Evolutionary conservation across 1,140 invertebrate genomes (phyloP).

Genomic region (Oncopeltus fasciatus): DNA sequence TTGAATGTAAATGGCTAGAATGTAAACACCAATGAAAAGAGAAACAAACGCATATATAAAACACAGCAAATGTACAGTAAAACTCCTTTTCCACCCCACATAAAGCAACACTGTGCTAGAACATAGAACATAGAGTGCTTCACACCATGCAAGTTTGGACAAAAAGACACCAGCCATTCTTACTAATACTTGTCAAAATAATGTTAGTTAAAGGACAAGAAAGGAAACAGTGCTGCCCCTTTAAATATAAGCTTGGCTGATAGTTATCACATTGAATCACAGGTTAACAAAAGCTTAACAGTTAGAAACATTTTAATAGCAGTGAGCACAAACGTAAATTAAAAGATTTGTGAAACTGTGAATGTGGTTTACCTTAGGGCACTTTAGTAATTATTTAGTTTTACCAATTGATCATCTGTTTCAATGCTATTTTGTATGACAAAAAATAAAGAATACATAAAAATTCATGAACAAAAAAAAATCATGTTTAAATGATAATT

Average conservation of each 20-base stretch:
- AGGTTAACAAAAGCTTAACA: background rate
- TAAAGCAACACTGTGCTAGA: slow-evolving; percentile 1
- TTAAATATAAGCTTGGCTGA: background rate
- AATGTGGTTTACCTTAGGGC: slow-evolving; percentile 5
- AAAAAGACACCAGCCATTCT: background rate
- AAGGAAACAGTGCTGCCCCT: background rate
- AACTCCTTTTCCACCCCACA: background rate
- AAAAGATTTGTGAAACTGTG: background rate
- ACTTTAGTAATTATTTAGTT: background rate
- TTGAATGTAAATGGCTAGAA: too few relatives aligned
- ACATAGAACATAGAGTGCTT: background rate
- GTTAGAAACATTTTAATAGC: background rate
- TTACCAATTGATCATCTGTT: slow-evolving; percentile 4
- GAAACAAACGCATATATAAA: too few relatives aligned
- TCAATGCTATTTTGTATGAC: too few relatives aligned
- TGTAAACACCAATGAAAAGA: too few relatives aligned
- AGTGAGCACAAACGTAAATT: background rate
- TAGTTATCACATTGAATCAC: background rate
- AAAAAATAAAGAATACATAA: too few relatives aligned
- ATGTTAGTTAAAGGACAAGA: too few relatives aligned
- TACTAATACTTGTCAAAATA: background rate
- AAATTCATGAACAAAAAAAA: too few relatives aligned
- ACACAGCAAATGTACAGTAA: background rate
- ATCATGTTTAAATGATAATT: too few relatives aligned
- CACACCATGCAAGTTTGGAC: background rate